Base-by-base conservation (phyloP, 1,140 invertebrate genomes). In the Pogonomyrmex barbatus region DNA sequence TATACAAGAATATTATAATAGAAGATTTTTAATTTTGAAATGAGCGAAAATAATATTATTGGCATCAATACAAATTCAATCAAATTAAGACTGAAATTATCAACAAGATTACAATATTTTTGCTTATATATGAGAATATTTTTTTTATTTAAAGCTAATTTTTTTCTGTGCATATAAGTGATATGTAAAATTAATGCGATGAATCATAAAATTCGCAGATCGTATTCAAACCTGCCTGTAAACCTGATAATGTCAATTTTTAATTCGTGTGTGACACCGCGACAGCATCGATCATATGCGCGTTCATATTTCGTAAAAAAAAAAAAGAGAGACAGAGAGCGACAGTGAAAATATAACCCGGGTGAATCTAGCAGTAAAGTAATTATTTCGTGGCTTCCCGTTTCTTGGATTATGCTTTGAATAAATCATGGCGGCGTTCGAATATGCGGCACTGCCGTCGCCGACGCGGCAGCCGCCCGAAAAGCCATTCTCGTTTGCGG, bases 361-460 rank as follows among this genome's bases (percentile, higher is more conserved):
- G 42, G 47, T 65, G 42, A 83, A 83, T 75, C 56, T 83, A 54
- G 68, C 54, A 70, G 56, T 83, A 83, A 83, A 83, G 68, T 83
- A 83, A 83, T 83, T 83, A 83, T 83, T 83, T 83, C 56, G 42
- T 60, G 54, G 58, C 79, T 71, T 62, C 54, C 30, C 68, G 68
- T 75, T 83, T 24, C 79, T 83, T 83, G 79, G 79, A 83, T 83
- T 83, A 83, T 75, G 79, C 79, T 83, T 83, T 83, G 68, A 83
- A 83, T 83, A 83, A 83, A 83, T 71, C 68, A 75, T 83, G n/a
- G 33, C 68, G 54, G 17, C 73, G 58, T 78, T 83, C 47, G 82
- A 85, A 78, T 85, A 78, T 78, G 42, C 58, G 70, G 24, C 24
- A 24, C 24, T 42, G 39, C 58, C 58, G 56, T 33, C 42, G 65